Percentiles rank a stretch among this genome's conserved stretches.
phyloP scores from a whole-genome alignment of 2,113 vertebrate genomes.

The Pseudopipra pipra region DNA sequence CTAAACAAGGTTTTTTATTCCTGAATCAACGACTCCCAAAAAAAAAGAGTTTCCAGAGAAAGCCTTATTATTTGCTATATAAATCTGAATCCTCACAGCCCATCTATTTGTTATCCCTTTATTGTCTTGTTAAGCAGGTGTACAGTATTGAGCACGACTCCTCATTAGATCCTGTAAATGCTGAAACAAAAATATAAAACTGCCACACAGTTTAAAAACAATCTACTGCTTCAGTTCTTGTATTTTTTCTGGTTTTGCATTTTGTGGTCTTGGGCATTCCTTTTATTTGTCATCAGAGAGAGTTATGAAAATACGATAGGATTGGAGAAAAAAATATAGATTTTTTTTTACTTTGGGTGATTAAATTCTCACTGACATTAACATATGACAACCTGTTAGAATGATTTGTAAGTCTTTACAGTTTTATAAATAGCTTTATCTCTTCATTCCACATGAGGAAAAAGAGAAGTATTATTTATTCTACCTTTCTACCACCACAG shows the following conservation, averaged over 20 bases:
- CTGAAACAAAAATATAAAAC: background rate
- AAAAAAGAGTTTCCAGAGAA: background rate
- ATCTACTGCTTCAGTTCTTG: background rate
- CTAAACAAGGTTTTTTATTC: background rate
- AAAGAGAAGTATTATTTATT: slow-evolving; percentile 72
- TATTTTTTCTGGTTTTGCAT: background rate
- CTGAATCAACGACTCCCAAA: background rate
- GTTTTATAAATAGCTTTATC: slow-evolving; percentile 74
- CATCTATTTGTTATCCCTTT: background rate
- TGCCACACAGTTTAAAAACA: background rate
- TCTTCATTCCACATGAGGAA: slow-evolving; percentile 70
- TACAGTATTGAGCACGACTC: background rate
- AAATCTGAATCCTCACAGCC: background rate
- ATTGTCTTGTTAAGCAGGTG: background rate
- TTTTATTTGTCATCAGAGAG: slow-evolving; percentile 48
- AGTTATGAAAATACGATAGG: slow-evolving; percentile 27
- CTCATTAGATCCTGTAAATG: background rate
- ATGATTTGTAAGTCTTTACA: slow-evolving; percentile 70
- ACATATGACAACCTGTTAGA: slow-evolving; percentile 70
- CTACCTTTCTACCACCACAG: slow-evolving; percentile 53
- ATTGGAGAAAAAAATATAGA: background rate
- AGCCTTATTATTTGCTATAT: background rate
- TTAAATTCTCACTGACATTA: slow-evolving; percentile 69
- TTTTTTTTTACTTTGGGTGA: slow-evolving; percentile 53
- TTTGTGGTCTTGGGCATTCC: background rate